Evolutionary conservation across 23 tunicate genomes (phyloP).

Genomic region (Ascidia mentula): DNA sequence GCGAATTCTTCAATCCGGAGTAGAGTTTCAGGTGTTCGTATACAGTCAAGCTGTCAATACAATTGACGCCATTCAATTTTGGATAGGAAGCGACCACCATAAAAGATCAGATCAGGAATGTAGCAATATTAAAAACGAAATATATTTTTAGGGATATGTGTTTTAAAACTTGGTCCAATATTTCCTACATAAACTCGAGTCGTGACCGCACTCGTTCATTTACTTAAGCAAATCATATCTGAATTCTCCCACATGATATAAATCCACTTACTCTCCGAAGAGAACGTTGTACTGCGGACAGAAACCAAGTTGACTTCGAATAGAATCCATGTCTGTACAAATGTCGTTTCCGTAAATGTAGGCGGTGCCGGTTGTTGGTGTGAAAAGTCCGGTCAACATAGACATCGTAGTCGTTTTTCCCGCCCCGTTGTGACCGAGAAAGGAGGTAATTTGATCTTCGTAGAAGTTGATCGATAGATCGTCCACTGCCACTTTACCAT

Average conservation of each 20-base stretch:
- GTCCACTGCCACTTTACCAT: slow-evolving; percentile 88
- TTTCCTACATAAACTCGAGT: no score
- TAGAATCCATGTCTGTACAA: slow-evolving; percentile 65
- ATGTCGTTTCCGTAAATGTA: slow-evolving; percentile 75
- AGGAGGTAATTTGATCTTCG: slow-evolving; percentile 90
- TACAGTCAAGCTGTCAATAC: slow-evolving; percentile 64
- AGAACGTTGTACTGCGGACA: slow-evolving; percentile 98
- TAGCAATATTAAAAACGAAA: no score
- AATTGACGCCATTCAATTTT: neutral
- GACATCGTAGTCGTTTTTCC: slow-evolving; percentile 99
- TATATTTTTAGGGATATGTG: no score
- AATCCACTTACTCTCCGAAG: slow-evolving; percentile 81
- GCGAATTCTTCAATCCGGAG: slow-evolving; percentile 60
- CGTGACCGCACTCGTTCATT: no score
- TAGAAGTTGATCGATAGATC: slow-evolving; percentile 83
- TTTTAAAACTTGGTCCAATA: no score
- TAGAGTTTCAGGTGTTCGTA: slow-evolving; percentile 82
- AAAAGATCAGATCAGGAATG: no score
- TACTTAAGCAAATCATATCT: no score
- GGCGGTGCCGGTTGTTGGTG: slow-evolving; percentile 86
- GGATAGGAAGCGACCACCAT: no score
- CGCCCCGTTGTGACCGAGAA: slow-evolving; percentile 99
- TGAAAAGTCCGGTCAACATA: slow-evolving; percentile 84
- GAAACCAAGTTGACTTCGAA: slow-evolving; percentile 80
- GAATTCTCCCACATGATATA: neutral